Evolutionary conservation across 1,140 invertebrate genomes (phyloP).

Genomic region (Dendroctonus ponderosae): DNA sequence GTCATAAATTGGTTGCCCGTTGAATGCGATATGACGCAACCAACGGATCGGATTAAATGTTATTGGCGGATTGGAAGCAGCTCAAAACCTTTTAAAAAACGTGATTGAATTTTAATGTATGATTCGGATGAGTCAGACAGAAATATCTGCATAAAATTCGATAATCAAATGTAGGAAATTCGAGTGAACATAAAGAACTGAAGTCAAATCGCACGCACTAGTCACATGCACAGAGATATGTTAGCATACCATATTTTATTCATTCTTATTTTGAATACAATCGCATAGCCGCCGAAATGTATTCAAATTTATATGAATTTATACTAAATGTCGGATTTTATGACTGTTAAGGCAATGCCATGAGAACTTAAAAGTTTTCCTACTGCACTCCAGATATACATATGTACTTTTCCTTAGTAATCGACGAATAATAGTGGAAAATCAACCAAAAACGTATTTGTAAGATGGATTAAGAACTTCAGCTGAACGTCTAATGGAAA

Average conservation of each 20-base stretch:
- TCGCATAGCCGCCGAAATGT: slow-evolving; percentile 9
- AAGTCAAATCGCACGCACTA: slow-evolving; percentile 2
- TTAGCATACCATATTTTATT: slow-evolving; percentile 32
- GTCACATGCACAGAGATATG: slow-evolving; percentile 11
- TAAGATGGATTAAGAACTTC: too few species aligned
- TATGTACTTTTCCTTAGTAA: too few species aligned
- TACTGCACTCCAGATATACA: too few species aligned
- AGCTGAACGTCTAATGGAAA: too few species aligned
- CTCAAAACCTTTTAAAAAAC: slow-evolving; percentile 1
- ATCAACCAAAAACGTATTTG: too few species aligned
- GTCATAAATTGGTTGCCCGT: slow-evolving; percentile 1
- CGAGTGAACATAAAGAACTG: slow-evolving; percentile 3
- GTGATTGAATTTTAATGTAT: slow-evolving; percentile 11
- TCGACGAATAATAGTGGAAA: too few species aligned
- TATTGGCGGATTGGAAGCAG: background rate
- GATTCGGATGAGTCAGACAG: slow-evolving; percentile 10
- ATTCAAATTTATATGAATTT: slow-evolving; percentile 5
- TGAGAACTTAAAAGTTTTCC: too few species aligned
- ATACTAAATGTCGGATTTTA: background rate
- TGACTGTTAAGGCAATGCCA: background rate
- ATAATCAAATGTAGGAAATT: too few species aligned
- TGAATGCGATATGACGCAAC: slow-evolving; percentile 4
- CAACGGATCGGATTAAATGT: background rate
- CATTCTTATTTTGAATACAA: slow-evolving; percentile 32
- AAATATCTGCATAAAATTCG: slow-evolving; percentile 5